Percentiles rank a stretch among this genome's conserved stretches.
Conservation (phyloP, 2,888 invertebrate species). For the Drosophila hawaiiensis region DNA sequence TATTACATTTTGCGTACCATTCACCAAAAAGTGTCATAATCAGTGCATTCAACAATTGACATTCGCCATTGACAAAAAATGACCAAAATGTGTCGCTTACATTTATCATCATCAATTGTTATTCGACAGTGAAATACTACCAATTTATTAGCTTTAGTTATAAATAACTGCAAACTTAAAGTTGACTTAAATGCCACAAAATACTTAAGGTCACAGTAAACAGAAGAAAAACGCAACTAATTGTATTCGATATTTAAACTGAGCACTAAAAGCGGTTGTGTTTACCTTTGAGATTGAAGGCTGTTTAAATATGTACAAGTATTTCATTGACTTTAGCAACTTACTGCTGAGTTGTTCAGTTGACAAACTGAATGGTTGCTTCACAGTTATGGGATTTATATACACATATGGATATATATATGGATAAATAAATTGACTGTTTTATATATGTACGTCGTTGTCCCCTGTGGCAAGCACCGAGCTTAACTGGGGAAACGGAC, state of each 20-base stretch:
- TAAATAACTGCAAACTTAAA: not conserved
- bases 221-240: conserved; percentile 7
- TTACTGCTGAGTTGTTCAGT: conserved; percentile 14
- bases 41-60: not conserved
- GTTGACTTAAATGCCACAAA: conserved; percentile 14
- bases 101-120: not conserved
- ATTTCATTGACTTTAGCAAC: conserved; percentile 8
- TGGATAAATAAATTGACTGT: conserved; percentile 1
- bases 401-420: not conserved
- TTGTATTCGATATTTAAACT: conserved; percentile 16
- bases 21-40: not conserved
- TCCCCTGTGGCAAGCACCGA: conserved; percentile 17
- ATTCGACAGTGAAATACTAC: not conserved
- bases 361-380: not conserved
- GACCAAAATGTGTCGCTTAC: not conserved
- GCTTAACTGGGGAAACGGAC: conserved; percentile 25
- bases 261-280: conserved; percentile 5
- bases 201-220: conserved; percentile 14
- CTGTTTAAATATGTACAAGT: conserved; percentile 18
- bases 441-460: conserved; percentile 2
- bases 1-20: not conserved
- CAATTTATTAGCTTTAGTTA: conserved; percentile 3
- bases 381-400: not conserved
- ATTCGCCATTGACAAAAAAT: not conserved
- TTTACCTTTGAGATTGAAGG: conserved; percentile 19